These are phyloP conservation scores for Kuschelorhynchus macadamiae DNA, from an alignment of 2,888 invertebrate species.

Conservation along the genomic window DNA sequence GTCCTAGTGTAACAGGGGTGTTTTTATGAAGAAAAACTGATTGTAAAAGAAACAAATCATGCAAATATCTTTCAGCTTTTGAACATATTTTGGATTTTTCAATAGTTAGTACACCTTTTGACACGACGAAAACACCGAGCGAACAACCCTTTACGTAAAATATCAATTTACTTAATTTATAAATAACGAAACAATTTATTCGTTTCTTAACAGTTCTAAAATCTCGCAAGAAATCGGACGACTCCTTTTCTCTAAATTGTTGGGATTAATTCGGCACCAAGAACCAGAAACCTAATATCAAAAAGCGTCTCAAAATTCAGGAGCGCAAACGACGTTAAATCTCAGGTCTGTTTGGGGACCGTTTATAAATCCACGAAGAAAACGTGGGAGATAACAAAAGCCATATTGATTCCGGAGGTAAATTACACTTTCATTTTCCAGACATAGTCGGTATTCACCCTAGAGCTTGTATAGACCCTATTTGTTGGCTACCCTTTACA, in stretches of 20 bases:
- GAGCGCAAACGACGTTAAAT: conserved; percentile 20
- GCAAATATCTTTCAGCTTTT: too few species aligned
- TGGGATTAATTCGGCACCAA: conserved; percentile 22
- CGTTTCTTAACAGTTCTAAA: not conserved
- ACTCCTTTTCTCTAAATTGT: conserved; percentile 17
- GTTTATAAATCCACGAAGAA: conserved; percentile 28
- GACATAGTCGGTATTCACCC: not conserved
- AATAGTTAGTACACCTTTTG: too few species aligned
- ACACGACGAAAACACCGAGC: too few species aligned
- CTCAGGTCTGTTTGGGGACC: conserved; percentile 31
- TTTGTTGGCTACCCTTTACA: too few species aligned
- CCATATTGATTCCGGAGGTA: conserved; percentile 27
- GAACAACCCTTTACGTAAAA: too few species aligned
- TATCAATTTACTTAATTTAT: too few species aligned
- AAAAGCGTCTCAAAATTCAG: conserved; percentile 27
- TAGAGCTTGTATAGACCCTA: too few species aligned
- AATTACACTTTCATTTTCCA: conserved; percentile 21
- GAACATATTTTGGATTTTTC: too few species aligned
- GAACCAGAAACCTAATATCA: conserved; percentile 24
- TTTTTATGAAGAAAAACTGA: too few species aligned
- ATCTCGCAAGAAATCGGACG: conserved; percentile 2
- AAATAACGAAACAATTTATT: too few species aligned
- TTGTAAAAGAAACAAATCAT: too few species aligned
- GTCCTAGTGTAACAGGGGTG: too few species aligned
- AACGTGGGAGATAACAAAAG: conserved; percentile 22